Percentiles rank a stretch among this genome's conserved stretches.
Conservation (phyloP, 2,888 invertebrate species). For the Pedicia rivosa region DNA sequence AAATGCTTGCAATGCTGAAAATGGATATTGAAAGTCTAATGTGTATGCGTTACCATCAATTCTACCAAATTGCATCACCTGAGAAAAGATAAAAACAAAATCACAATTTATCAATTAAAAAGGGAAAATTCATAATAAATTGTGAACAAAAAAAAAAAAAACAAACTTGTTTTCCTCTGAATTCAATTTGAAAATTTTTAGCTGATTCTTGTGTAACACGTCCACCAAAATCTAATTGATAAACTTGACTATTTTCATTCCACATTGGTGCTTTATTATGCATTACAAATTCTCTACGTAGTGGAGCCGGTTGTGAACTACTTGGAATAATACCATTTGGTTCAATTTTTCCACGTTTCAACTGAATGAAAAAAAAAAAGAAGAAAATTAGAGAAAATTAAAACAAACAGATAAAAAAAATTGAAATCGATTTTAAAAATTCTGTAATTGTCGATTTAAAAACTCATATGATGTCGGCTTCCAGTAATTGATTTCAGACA, state of each 20-base stretch:
- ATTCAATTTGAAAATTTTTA: slow-evolving; percentile 98
- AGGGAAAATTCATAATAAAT: neutral
- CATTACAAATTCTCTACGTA: slow-evolving; percentile 75
- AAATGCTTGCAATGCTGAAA: slow-evolving; percentile 96
- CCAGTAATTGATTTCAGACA: too few relatives aligned
- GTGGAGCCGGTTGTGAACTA: slow-evolving; percentile 30
- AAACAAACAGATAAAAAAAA: too few relatives aligned
- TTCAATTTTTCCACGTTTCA: slow-evolving; percentile 53
- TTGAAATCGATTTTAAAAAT: too few relatives aligned
- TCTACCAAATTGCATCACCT: slow-evolving; percentile 99
- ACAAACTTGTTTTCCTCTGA: slow-evolving; percentile 81
- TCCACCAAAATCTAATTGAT: slow-evolving; percentile 97
- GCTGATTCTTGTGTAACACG: slow-evolving; percentile 98
- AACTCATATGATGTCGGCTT: too few relatives aligned
- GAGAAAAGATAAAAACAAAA: slow-evolving; percentile 15
- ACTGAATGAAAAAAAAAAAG: too few relatives aligned
- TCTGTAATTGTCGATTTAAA: too few relatives aligned
- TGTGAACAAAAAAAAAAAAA: neutral
- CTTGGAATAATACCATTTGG: slow-evolving; percentile 32
- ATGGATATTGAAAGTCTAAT: slow-evolving; percentile 96
- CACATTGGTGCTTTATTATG: slow-evolving; percentile 96
- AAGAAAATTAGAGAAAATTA: too few relatives aligned
- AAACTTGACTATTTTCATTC: slow-evolving; percentile 99
- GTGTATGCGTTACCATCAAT: slow-evolving; percentile 99
- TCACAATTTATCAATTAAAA: neutral